Conservation (phyloP, 2,113 vertebrate genomes). For the Bos javanicus region DNA sequence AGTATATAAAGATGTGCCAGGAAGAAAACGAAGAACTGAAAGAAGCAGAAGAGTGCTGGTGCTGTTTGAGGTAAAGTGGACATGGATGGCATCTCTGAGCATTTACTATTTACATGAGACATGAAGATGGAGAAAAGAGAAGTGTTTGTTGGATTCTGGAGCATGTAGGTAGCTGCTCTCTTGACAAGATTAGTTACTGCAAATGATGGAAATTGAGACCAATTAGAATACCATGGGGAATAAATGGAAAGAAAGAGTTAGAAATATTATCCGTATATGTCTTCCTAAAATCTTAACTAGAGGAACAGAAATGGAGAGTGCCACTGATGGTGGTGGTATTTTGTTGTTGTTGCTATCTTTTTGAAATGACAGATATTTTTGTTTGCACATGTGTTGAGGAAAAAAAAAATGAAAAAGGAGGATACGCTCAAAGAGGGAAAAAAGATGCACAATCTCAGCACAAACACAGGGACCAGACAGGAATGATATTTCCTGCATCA, state of each 20-base stretch:
- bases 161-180: background rate
- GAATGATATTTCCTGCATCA: background rate
- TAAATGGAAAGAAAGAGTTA: background rate
- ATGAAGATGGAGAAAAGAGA: background rate
- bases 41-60: background rate
- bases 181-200: background rate
- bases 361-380: background rate
- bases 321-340: background rate
- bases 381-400: background rate
- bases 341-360: fast-evolving
- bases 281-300: background rate
- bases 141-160: background rate
- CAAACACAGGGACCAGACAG: background rate
- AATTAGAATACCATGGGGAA: background rate
- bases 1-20: background rate
- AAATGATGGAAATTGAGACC: background rate
- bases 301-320: background rate
- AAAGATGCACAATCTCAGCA: background rate
- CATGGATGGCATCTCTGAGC: background rate
- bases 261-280: background rate
- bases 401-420: background rate
- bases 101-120: background rate
- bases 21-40: background rate
- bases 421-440: background rate
- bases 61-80: background rate